A percentile compares a stretch with the other conserved stretches of the same genome.
Evolutionary conservation across 2,797 vertebrate species (phyloP).

Genomic region (Otus scops): DNA sequence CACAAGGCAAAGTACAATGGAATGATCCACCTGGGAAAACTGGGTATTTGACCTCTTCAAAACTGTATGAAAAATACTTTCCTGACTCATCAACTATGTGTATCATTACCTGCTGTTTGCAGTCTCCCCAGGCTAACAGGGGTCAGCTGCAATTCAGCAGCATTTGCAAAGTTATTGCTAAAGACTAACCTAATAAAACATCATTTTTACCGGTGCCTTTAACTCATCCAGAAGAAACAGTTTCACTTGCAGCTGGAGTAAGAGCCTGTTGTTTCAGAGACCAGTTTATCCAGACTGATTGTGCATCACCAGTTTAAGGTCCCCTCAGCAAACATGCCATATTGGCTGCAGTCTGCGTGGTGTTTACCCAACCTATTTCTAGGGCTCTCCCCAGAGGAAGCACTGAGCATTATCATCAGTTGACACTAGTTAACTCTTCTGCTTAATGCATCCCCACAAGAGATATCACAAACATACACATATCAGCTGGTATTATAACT

Average conservation of each 20-base stretch:
- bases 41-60: background rate
- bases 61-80: background rate
- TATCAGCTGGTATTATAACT: background rate
- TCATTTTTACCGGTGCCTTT: background rate
- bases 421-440: slow-evolving; percentile 33
- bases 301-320: background rate
- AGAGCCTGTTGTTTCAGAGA: background rate
- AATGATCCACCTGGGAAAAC: background rate
- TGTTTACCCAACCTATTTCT: slow-evolving; percentile 31
- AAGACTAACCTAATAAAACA: background rate
- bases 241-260: background rate
- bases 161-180: background rate
- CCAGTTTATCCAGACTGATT: background rate
- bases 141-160: background rate
- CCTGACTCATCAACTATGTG: background rate
- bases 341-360: background rate
- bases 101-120: background rate
- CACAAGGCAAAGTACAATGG: background rate
- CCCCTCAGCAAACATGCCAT: slow-evolving; percentile 32
- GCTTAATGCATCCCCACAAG: slow-evolving; percentile 10
- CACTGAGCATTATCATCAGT: background rate
- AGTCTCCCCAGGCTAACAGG: background rate
- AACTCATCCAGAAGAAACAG: background rate
- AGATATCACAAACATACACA: background rate
- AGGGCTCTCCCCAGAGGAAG: slow-evolving; percentile 20